Evolutionary conservation across 2,888 invertebrate genomes (phyloP), one percentile per base, ranked within the genome.

Genomic region (Coleophora deauratella): DNA sequence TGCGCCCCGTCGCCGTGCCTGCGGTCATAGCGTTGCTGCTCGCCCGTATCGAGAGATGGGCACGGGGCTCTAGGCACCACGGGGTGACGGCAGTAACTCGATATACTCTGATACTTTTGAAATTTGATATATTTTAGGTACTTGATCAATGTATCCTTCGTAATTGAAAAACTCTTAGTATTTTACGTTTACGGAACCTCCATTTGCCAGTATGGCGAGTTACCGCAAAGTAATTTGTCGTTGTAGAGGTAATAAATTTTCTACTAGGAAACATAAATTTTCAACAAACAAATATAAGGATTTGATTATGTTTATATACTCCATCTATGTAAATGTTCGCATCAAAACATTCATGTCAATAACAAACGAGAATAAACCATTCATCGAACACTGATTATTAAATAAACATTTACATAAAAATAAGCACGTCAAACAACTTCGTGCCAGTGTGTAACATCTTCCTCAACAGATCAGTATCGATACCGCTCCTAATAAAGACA

Each of bases 391-490:
- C 67, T 74, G 59, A 81, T 67, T 58, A 59, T 31, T 66, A 72
- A 75, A 72, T 72, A 72, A 75, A 78, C 72, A 76, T 69, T 37
- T 73, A 82, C 80, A 82, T 73, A 71, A 75, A 44, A 81, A 72
- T 73, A 84, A 85, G 84, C 84, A 84, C 84, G 82, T 80, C 77
- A 78, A 85, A 84, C 79, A 85, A 80, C 81, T 73, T 82, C 81
- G 82, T 82, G 79, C 80, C 65, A 77, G 76, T 78, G 72, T 79
- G 66, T 65, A 46, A 80, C 73, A 73, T 62, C 73, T 69, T 75
- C 59, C 62, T 67, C 66, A 55, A 81, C 76, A 78, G 72, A 51
- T 65, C 62, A 61, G 65, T 71, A 68, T 72, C 64, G 70, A 64
- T 62, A 70, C 62, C 64, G 72, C 59, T 66, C 80, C 75, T 77